Base-by-base conservation (phyloP, 2,888 invertebrate genomes). In the Carabus problematicus region DNA sequence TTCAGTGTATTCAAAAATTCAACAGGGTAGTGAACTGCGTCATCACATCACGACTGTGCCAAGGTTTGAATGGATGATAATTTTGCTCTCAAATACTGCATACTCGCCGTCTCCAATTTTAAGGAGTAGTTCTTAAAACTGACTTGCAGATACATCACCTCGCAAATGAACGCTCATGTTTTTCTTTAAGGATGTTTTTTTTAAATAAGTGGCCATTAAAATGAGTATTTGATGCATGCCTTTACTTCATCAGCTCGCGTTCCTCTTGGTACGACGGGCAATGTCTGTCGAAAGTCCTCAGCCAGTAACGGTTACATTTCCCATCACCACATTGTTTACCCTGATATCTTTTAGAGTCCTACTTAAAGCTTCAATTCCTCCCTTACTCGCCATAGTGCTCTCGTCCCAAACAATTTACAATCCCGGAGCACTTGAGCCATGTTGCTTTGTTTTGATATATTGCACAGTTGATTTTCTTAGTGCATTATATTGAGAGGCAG, bases 401-500 rank as follows among this genome's bases (percentile, higher is more conserved):
- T 43, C 61, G 19, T 61, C n/a, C 61, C 61, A 61, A 19, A 61
- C 11, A 19, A 55, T 6, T 69, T 69, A 18, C 69, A 69, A 1
- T 54, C n/a, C 8, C 40, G 8, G 41, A 62, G 39, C 52, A 69
- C 69, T 62, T 40, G 7, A 18, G 43, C 55, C 55, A 62, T 19
- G 19, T 54, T 71, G 45, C 73, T 72, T 40, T 72, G 70, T 72
- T 72, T 76, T 4, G 45, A 62, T 41, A 81, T 77, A 49, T 78
- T 78, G 71, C 79, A 82, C 29, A 29, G n/a, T 11, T 7, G 39
- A 11, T 1, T 19, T 66, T 42, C 11, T 14, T 8, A 8, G 59
- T 41, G 41, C 81, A 9, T 29, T 3, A 29, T 2, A 6, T 29
- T 60, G 43, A 64, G 45, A 49, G 79, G 79, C 69, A 81, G 71